Evolutionary conservation across 2,888 invertebrate genomes (phyloP), one percentile per base, ranked within the genome.

Genomic region (Patella ulyssiponensis): DNA sequence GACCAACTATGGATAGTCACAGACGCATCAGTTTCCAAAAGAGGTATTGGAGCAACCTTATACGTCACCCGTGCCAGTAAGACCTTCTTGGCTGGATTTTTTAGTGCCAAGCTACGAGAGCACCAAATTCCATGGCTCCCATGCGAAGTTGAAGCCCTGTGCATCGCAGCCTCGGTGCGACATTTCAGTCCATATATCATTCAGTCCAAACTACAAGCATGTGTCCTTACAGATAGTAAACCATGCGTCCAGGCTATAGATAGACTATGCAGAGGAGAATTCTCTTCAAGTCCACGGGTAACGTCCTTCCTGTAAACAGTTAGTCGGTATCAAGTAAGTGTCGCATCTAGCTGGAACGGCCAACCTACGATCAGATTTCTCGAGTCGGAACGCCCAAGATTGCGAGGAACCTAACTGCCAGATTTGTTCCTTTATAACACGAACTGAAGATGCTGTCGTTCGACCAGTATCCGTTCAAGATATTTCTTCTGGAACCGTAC

Each of bases 171-270:
- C 9, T 79, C 83, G 14, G 58, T 80, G 5, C 80, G 80, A 72
- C 85, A 85, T 76, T 84, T 84, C 74, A 82, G 83, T 73, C 85
- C 83, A 11, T 84, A 78, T 69, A 81, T 85, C n/a, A 79, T 85
- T 23, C 85, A 85, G 69, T 83, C 83, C 20, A 27, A 73, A 9
- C 73, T 74, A 17, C 70, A 56, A 11, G 71, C 80, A 27, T 84
- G 83, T 73, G 74, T 83, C 14, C 77, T 83, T 4, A 79, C 81
- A 11, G 80, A 83, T 76, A 82, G 79, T 56, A 77, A 80, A 72
- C 81, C 81, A 3, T 81, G 79, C 72, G 79, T 79, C 5, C 79
- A 80, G 54, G 79, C 78, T 11, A 77, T 52, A 54, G 77, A 82
- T 17, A 81, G 79, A 44, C 71, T 83, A 5, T 75, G 76, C 69